A percentile compares a stretch with the other conserved stretches of the same genome.
phyloP scores from a whole-genome alignment of 2,797 vertebrate genomes.

The Onychomys leucogaster region DNA sequence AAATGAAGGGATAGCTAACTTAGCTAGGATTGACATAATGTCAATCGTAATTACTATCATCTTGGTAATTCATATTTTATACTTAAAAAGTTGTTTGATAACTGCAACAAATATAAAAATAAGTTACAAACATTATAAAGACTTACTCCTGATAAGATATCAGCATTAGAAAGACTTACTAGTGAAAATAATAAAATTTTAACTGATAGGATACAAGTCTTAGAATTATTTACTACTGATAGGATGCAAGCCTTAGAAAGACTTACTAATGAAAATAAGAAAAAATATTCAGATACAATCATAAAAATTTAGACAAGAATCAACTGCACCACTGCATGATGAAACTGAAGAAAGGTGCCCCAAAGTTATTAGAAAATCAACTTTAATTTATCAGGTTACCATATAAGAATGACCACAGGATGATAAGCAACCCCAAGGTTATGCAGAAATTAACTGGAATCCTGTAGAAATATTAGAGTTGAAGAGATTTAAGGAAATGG shows the following conservation, averaged over 20 bases:
- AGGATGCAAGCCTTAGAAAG: not conserved
- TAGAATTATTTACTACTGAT: not conserved
- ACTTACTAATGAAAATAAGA: not conserved
- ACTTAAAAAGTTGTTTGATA: not conserved
- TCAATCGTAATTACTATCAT: not conserved
- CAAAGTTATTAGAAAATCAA: too few relatives aligned
- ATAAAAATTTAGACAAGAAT: too few relatives aligned
- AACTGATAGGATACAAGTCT: not conserved
- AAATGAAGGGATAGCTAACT: not conserved
- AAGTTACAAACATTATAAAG: not conserved
- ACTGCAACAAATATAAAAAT: not conserved
- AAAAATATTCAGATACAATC: not conserved
- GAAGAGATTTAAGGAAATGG: too few relatives aligned
- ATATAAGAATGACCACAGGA: too few relatives aligned
- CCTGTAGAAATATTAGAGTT: too few relatives aligned
- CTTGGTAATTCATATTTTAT: not conserved
- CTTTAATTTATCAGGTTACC: too few relatives aligned
- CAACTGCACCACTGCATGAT: too few relatives aligned
- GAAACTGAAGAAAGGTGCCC: too few relatives aligned
- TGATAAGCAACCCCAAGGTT: too few relatives aligned
- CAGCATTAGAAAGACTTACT: not conserved
- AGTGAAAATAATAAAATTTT: not conserved
- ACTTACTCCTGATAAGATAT: not conserved
- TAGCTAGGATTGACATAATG: not conserved
- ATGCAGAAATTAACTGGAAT: too few relatives aligned